Conservation (phyloP, 2,797 vertebrate genomes). For the Hypotaenidia okinawae region DNA sequence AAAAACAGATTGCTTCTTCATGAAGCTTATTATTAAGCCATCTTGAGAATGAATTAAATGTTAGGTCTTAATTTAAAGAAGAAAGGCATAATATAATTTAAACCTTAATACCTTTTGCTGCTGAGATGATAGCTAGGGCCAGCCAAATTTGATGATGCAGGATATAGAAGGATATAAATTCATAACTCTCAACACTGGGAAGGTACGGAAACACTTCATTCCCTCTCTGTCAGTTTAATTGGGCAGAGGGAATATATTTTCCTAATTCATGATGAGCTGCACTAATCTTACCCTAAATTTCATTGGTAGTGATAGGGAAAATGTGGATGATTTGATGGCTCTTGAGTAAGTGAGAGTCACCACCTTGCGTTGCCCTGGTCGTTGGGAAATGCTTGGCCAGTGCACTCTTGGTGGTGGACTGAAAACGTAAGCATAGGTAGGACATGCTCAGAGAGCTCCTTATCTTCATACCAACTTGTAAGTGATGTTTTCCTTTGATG, state of each 20-base stretch:
- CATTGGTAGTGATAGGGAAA: neutral
- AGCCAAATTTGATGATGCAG: neutral
- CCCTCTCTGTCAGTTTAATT: neutral
- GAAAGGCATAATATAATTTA: neutral
- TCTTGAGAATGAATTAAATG: conserved; percentile 19
- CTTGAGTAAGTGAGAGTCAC: neutral
- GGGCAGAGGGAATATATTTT: neutral
- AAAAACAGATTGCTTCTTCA: neutral
- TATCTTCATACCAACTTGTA: neutral
- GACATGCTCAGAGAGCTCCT: neutral
- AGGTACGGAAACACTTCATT: neutral
- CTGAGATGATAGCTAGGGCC: neutral
- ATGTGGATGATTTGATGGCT: neutral
- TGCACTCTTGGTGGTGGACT: neutral
- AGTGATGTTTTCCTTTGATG: neutral
- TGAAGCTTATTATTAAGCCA: neutral
- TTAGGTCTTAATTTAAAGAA: conserved; percentile 17
- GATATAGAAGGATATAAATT: neutral
- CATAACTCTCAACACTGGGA: neutral
- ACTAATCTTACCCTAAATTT: neutral
- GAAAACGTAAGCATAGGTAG: neutral
- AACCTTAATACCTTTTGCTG: neutral
- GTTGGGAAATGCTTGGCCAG: neutral
- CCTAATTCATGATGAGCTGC: neutral
- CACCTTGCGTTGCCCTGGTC: neutral